Base-by-base conservation (phyloP, 2,888 invertebrate genomes). In the Lepidocyrtoides sp. region DNA sequence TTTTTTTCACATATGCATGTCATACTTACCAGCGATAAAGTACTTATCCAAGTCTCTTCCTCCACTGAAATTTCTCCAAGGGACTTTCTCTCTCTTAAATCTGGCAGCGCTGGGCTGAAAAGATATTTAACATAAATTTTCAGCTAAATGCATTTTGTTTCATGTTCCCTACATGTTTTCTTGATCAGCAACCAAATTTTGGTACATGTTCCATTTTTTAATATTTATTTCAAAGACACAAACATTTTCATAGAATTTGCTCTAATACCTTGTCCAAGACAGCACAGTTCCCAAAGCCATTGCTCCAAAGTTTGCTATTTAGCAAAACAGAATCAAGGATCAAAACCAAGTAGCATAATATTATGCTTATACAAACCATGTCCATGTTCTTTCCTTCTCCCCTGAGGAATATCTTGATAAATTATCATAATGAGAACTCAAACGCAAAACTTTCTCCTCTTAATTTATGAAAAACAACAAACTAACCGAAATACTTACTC, bases 21-120 rank as follows among this genome's bases (percentile, higher is more conserved):
- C 29, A 66, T n/a, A n/a, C 93, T 91, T 88, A 94, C 94, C 48
- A 92, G 77, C 14, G 93, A 93, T 23, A 93, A 82, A 5, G 94
- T 92, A 44, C 92, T 92, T 36, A 94, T 93, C 94, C 94, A 94
- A 23, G 93, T 91, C 85, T 93, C 94, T 54, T 93, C 91, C 8
- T 5, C 41, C 26, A 44, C 23, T 2, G 91, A 90, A 23, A 94
- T 93, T 72, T 92, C 89, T 20, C 93, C 92, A 32, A 93, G 60
- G 10, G 89, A 57, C 36, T 92, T 90, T 26, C 90, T 88, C 29
- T 83, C 89, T 44, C 94, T 63, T 3, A 94, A 82, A 83, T 93
- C 93, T 12, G 94, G 94, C 44, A 94, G 81, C 2, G 94, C 94
- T 29, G 93, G 92, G 1, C 93, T 91, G 63, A 10, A 54, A 54